Evolutionary conservation across 2,797 vertebrate genomes (phyloP), one percentile per base, ranked within the genome.

Genomic region (Geotria australis): DNA sequence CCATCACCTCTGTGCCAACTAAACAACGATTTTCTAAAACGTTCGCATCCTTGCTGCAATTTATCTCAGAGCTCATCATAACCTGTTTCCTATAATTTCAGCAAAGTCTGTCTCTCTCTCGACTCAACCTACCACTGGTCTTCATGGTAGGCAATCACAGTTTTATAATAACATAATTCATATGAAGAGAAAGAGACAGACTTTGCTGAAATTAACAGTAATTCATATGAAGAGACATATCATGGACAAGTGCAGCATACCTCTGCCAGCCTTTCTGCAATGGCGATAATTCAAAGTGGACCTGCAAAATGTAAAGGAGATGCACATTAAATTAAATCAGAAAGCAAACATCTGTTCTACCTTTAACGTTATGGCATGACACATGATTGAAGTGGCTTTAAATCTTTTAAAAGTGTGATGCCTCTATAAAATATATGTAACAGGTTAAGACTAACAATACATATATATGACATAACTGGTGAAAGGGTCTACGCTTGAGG

Each of bases 211-310:
- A n/a, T 55, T n/a, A 38, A 55, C 51, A n/a, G 24, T n/a, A n/a
- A 55, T 55, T 24, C 55, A 8, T n/a, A n/a, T 55, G 51, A n/a
- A 24, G 24, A 55, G 51, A n/a, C n/a, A 55, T 24, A n/a, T n/a
- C n/a, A 55, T n/a, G 24, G 24, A 3, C 14, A 12, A 10, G 14
- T 6, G 10, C 48, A 46, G 3, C 70, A 74, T 81, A 98, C 91
- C 82, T 84, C 63, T 94, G 89, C 84, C 88, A 91, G 57, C 80
- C 69, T 68, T 73, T 79, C 63, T 85, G 83, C 57, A 78, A 70
- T 56, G 91, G 81, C 14, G 80, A 79, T 46, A 96, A 79, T 15
- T 98, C 89, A 78, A 93, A 96, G 59, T 76, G 65, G 15, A 78
- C 84, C 91, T 98, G 68, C 58, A 72, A 70, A 12, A 60, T 57